phyloP scores from a whole-genome alignment of 2,113 vertebrate genomes.

The Phoxinus phoxinus region DNA sequence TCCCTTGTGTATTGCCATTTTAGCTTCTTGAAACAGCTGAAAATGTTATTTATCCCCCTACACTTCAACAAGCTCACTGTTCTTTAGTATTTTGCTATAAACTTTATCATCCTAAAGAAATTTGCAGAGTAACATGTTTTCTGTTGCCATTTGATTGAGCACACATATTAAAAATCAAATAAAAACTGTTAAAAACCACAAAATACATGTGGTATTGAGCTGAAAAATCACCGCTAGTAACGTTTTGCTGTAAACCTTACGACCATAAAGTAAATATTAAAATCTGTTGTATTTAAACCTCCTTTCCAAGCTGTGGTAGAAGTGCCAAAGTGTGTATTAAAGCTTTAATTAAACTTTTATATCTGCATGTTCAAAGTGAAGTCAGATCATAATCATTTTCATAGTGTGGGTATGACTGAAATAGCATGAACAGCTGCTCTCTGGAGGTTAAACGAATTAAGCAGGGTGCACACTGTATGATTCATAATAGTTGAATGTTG shows the following conservation, averaged over 20 bases:
- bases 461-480: too few species aligned
- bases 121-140: slow-evolving; percentile 32
- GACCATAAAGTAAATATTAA: slow-evolving; percentile 32
- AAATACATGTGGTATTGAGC: slow-evolving; percentile 26
- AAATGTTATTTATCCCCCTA: slow-evolving; percentile 49
- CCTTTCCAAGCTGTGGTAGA: slow-evolving; percentile 1
- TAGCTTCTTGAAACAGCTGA: slow-evolving; percentile 58
- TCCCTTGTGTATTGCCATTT: slow-evolving; percentile 14
- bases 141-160: neutral
- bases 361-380: neutral
- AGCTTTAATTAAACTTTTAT: neutral
- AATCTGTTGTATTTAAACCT: neutral
- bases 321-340: slow-evolving; percentile 4
- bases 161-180: slow-evolving; percentile 43
- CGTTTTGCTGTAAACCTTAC: neutral
- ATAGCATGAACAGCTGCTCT: slow-evolving; percentile 20
- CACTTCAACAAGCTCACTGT: slow-evolving; percentile 16
- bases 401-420: neutral
- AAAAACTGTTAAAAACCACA: slow-evolving; percentile 42
- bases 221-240: slow-evolving; percentile 28
- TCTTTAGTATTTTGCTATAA: neutral
- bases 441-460: neutral
- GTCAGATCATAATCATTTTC: neutral
- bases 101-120: slow-evolving; percentile 38
- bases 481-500: too few species aligned